phyloP scores from a whole-genome alignment of 1,140 invertebrate species.

The Drosophila sechellia region DNA sequence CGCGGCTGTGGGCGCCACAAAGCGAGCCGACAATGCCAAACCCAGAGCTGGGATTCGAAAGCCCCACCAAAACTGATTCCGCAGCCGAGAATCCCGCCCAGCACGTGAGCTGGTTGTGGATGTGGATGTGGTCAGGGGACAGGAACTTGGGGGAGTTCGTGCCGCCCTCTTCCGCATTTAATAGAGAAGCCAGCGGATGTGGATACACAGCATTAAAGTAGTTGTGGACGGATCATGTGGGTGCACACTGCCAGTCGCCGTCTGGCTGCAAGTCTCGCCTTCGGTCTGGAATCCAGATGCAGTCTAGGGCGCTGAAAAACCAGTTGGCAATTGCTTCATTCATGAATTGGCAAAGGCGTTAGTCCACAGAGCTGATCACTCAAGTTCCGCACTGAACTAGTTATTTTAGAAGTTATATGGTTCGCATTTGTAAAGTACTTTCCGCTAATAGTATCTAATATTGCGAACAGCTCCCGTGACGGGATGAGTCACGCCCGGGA shows the following conservation, averaged over 20 bases:
- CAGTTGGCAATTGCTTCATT: slow-evolving; percentile 61
- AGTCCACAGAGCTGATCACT: background rate
- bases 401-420: background rate
- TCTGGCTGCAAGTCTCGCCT: slow-evolving; percentile 24
- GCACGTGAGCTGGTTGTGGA: slow-evolving; percentile 28
- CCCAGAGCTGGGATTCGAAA: slow-evolving; percentile 20
- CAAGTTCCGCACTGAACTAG: slow-evolving; percentile 15
- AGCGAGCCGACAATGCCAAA: slow-evolving; percentile 62
- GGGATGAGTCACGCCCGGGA: slow-evolving; percentile 58
- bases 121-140: background rate
- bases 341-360: slow-evolving; percentile 67
- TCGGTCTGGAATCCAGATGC: slow-evolving; percentile 8
- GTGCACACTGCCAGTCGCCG: slow-evolving; percentile 44
- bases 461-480: background rate
- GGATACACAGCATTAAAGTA: slow-evolving; percentile 45
- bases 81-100: slow-evolving; percentile 53
- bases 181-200: slow-evolving; percentile 61
- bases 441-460: background rate
- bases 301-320: slow-evolving; percentile 50
- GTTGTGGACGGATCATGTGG: slow-evolving; percentile 67
- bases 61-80: slow-evolving; percentile 13
- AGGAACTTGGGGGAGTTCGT: slow-evolving; percentile 25
- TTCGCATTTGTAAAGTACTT: background rate
- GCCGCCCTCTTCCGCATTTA: slow-evolving; percentile 80
- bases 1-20: slow-evolving; percentile 77